phyloP scores from a whole-genome alignment of 2,888 invertebrate species.

The Oligia strigilis region DNA sequence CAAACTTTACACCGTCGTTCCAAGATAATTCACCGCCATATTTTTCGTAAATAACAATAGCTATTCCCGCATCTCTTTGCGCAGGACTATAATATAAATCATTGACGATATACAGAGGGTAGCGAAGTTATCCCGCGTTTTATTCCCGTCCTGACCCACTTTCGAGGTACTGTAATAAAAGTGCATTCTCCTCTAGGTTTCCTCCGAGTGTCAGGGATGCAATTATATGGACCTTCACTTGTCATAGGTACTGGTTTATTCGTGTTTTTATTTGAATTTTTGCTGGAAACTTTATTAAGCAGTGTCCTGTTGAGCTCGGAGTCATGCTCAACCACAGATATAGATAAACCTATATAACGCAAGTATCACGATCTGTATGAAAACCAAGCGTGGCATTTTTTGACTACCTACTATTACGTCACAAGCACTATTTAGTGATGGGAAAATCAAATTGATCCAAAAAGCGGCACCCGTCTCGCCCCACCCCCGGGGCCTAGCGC shows the following conservation, averaged over 20 bases:
- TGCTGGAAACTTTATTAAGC: not conserved
- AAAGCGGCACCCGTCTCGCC: too few species aligned
- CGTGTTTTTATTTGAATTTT: constrained; percentile 21
- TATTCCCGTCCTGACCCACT: constrained; percentile 72
- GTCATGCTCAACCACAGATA: not conserved
- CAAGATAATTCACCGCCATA: constrained; percentile 12
- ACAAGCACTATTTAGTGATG: too few species aligned
- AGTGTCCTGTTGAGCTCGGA: not conserved
- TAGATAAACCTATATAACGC: too few species aligned
- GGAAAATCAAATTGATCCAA: too few species aligned
- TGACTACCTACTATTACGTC: too few species aligned
- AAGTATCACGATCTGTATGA: too few species aligned
- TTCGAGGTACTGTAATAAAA: constrained; percentile 68
- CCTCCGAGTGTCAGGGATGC: constrained; percentile 62
- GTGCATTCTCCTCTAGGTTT: constrained; percentile 69
- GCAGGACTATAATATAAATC: constrained; percentile 71
- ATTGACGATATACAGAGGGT: constrained; percentile 69
- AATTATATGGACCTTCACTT: constrained; percentile 65
- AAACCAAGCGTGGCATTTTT: too few species aligned
- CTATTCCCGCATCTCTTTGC: constrained; percentile 60
- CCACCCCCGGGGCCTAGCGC: too few species aligned
- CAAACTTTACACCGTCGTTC: constrained; percentile 30
- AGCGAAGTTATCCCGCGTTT: constrained; percentile 63
- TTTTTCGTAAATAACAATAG: constrained; percentile 58
- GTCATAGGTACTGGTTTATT: constrained; percentile 32